Base-by-base conservation (phyloP, 2,888 invertebrate species). In the Notodonta ziczac region DNA sequence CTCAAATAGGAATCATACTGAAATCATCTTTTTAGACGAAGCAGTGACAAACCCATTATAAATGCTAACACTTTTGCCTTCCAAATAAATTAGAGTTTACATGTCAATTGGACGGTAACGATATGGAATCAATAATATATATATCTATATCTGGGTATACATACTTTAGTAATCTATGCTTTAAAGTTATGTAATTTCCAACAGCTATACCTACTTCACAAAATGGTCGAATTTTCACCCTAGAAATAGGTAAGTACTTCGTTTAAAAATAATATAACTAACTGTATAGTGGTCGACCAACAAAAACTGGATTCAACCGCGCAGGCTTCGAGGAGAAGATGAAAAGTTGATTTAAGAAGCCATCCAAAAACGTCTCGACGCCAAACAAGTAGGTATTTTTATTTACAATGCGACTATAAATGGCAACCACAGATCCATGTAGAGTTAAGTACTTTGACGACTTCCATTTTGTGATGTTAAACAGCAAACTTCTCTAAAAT, bases 291-390 rank as follows among this genome's bases (percentile, higher is more conserved):
- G 73, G 81, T 67, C 42, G 62, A 61, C 66, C 73, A 35, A 7
- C 35, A 77, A 85, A 85, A 84, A 79, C 65, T 67, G 81, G 85
- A 77, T 82, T 83, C 77, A 78, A 80, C 77, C 83, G 74, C 77
- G 71, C 77, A 78, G 80, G 24, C 24, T 24, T 24, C 24, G 24
- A 2, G 24, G 2, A 24, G 24, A 78, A 84, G 77, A 85, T 86
- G 82, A 85, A 88, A 88, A 88, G 88, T 85, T 83, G 86, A 74
- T 79, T 77, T 76, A 62, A 67, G 72, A 74, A 66, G 74, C 60
- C 71, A 60, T 52, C 88, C 88, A 80, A 87, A 88, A 85, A 80
- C 65, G 87, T 85, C 63, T 63, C 65, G 76, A 77, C 70, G 71
- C 76, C 78, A 76, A 76, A 76, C 73, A 63, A 68, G 79, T 74